Conservation (phyloP, 2,113 vertebrate genomes). For the Talpa occidentalis region DNA sequence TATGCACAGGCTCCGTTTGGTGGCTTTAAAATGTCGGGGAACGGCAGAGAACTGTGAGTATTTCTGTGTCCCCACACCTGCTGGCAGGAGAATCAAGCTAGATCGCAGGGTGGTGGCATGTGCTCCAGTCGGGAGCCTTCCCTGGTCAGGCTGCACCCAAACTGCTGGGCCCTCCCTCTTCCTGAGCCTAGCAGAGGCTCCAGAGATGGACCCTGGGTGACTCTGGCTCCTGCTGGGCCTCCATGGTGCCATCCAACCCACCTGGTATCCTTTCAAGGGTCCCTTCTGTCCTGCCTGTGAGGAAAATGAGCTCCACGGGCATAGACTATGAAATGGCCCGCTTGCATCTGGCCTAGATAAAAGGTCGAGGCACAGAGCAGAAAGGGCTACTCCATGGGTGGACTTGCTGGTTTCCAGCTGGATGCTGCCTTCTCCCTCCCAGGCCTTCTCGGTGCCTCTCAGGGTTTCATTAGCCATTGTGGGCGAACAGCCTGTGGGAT, state of each 20-base stretch:
- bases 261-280: rapidly evolving
- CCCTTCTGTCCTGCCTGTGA: neutral
- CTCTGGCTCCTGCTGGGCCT: neutral
- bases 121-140: neutral
- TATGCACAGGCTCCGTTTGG: conserved; percentile 95
- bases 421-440: neutral
- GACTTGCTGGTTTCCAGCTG: neutral
- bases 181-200: neutral
- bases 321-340: no score
- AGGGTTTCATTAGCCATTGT: conserved; percentile 22
- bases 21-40: conserved; percentile 97
- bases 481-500: conserved; percentile 27
- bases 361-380: neutral
- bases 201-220: neutral
- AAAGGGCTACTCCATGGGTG: neutral
- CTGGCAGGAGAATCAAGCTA: rapidly evolving
- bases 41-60: conserved; percentile 97
- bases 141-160: no score
- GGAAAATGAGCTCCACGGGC: neutral
- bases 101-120: rapidly evolving
- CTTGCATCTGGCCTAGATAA: neutral
- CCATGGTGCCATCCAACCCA: neutral
- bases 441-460: neutral
- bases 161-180: no score
- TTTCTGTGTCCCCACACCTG: neutral